Conservation (phyloP, 53 echinoderm and acorn worm genomes). For the Glandiceps talaboti region DNA sequence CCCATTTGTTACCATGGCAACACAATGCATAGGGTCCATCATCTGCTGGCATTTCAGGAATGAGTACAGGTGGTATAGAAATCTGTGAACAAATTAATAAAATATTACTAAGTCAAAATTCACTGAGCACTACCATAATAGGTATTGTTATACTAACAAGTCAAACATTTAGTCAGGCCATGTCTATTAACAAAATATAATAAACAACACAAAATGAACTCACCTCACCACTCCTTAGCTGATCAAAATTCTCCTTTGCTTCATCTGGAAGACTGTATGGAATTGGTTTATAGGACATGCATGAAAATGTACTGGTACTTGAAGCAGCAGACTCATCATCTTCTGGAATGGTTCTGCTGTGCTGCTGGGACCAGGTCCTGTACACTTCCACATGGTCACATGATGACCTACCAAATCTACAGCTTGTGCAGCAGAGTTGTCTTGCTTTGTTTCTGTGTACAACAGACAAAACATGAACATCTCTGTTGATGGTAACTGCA, state of each 20-base stretch:
- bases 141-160: no score
- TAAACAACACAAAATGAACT: not conserved
- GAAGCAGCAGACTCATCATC: not conserved
- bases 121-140: no score
- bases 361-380: not conserved
- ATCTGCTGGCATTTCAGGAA: not conserved
- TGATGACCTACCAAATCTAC: not conserved
- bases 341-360: not conserved
- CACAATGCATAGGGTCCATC: not conserved
- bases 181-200: no score
- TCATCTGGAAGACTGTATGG: not conserved
- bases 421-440: not conserved
- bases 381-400: not conserved
- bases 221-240: not conserved
- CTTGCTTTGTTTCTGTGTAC: not conserved
- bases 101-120: no score
- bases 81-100: not conserved
- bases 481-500: not conserved
- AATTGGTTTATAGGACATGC: not conserved
- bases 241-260: not conserved
- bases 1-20: not conserved
- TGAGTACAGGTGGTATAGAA: not conserved
- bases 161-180: no score
- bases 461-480: not conserved
- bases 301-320: not conserved